Evolutionary conservation across 2,113 vertebrate species (phyloP).

Genomic region (Notothenia rossii): DNA sequence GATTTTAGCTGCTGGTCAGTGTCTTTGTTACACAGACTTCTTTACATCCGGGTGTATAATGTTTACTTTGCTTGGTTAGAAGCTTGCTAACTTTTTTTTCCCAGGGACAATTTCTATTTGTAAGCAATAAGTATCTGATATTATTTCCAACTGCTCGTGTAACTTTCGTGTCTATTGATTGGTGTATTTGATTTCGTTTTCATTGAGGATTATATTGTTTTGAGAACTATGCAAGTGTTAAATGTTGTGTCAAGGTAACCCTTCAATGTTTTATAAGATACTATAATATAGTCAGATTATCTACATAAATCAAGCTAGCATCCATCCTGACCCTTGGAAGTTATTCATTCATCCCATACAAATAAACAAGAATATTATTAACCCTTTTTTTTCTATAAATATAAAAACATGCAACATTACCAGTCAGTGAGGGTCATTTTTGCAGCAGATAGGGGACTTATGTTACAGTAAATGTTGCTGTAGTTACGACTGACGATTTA

Average conservation of each 20-base stretch:
- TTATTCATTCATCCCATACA: background rate
- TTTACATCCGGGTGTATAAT: constrained; percentile 64
- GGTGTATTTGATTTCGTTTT: constrained; percentile 45
- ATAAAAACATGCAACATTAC: constrained; percentile 17
- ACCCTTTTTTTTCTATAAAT: background rate
- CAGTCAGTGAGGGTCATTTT: constrained; percentile 23
- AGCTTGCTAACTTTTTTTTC: constrained; percentile 35
- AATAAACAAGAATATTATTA: constrained; percentile 15
- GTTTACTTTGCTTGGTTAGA: constrained; percentile 65
- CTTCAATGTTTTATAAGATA: constrained; percentile 7
- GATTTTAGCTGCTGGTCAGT: constrained; percentile 58
- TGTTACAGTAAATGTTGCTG: constrained; percentile 10
- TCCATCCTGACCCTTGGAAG: background rate
- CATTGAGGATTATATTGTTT: constrained; percentile 67
- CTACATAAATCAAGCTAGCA: background rate
- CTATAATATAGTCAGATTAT: constrained; percentile 17
- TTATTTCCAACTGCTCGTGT: constrained; percentile 38
- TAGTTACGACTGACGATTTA: constrained; percentile 35
- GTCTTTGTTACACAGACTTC: constrained; percentile 40
- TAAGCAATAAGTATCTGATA: constrained; percentile 39
- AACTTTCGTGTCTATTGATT: constrained; percentile 15
- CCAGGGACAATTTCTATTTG: constrained; percentile 50
- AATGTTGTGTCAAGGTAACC: constrained; percentile 12
- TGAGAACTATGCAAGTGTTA: constrained; percentile 54
- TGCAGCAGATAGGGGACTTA: background rate